Evolutionary conservation across 2,888 invertebrate genomes (phyloP), one percentile per base, ranked within the genome.

Genomic region (Argyresthia albistria): DNA sequence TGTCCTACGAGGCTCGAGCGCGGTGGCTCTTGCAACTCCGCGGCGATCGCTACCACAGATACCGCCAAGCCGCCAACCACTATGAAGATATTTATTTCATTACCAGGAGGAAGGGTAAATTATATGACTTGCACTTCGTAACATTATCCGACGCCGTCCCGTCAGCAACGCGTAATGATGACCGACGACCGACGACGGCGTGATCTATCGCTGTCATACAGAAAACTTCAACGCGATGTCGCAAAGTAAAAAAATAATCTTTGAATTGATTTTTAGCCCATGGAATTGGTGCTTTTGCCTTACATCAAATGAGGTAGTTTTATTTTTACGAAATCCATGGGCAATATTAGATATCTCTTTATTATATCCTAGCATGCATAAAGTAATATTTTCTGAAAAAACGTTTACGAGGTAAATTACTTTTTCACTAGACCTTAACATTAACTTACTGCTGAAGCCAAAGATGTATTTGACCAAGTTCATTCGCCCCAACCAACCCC

Each of bases 1-100:
- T 83, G 86, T 86, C 84, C 86, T 80, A 68, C 65, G 70, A 69
- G 73, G 65, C 69, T 69, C 69, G 60, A 69, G 71, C 70, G 67
- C 71, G 67, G 70, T 72, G 62, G 59, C 59, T 64, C 35, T 42
- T 45, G 12, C 49, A 39, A 42, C 25, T 11, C 43, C 50, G 25
- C 25, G 42, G 16, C 50, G 42, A 50, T 49, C 39, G 39, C 49
- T 42, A 12, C 49, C 49, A 49, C 37, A 15, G 49, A 49, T 49
- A 49, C 49, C 43, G 35, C 50, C 50, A 16, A 47, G 9, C 35
- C 43, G 35, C 11, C 35, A 7, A 49, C 48, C 37, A 12, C 48
- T 37, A 8, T 10, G 12, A 47, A 47, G 12, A 35, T 39, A 49
- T 50, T 35, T 50, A 35, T 42, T 43, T 43, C 50, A 50, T 49